phyloP scores from a whole-genome alignment of 2,797 vertebrate species.

The Cyprinella venusta region DNA sequence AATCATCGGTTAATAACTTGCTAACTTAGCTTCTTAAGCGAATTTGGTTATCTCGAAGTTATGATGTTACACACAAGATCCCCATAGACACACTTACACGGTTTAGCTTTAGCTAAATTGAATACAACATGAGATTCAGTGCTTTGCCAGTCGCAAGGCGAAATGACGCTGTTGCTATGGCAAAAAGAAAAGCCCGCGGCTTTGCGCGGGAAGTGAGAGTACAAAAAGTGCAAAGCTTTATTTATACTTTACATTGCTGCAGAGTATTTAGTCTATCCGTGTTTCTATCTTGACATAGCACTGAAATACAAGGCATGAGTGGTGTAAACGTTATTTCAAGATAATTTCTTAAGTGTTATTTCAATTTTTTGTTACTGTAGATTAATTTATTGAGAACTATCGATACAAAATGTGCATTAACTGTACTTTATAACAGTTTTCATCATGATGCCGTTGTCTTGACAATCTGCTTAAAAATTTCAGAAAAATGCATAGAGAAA shows the following conservation, averaged over 20 bases:
- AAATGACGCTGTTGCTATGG: constrained; percentile 69
- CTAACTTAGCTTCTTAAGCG: too few relatives aligned
- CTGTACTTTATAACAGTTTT: background rate
- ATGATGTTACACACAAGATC: background rate
- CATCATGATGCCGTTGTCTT: background rate
- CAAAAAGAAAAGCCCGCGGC: constrained; percentile 34
- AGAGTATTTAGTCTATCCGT: background rate
- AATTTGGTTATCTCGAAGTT: background rate
- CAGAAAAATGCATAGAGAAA: background rate
- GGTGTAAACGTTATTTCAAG: background rate
- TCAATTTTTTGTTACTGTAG: background rate
- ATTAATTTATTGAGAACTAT: background rate
- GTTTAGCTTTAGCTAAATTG: background rate
- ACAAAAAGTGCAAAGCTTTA: background rate
- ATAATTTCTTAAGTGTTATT: background rate
- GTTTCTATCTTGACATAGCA: background rate
- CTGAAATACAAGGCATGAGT: background rate
- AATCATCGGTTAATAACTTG: too few relatives aligned
- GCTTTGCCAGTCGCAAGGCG: too few relatives aligned
- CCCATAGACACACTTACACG: too few relatives aligned
- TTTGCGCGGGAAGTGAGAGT: constrained; percentile 38
- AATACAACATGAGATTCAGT: background rate
- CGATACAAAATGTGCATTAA: background rate
- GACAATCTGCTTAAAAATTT: background rate
- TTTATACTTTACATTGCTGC: background rate